Evolutionary conservation across 2,888 invertebrate genomes (phyloP).

Genomic region (Drosophila nr. perissopoda): DNA sequence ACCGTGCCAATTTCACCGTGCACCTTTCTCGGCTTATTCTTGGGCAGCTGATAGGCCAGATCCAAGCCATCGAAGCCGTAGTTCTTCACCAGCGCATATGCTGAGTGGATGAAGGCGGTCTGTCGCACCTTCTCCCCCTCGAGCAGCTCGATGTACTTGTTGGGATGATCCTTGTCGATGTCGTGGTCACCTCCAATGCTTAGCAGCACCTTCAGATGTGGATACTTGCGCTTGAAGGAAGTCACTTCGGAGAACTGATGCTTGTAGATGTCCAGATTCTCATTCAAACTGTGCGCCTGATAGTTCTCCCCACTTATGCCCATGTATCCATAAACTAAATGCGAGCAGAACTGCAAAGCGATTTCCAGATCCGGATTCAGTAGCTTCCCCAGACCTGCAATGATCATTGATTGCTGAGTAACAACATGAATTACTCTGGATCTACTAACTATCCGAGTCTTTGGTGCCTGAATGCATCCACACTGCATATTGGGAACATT

Average conservation of each 20-base stretch:
- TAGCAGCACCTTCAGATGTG: constrained; percentile 89
- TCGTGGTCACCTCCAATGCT: constrained; percentile 92
- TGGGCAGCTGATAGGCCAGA: constrained; percentile 93
- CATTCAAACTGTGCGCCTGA: constrained; percentile 90
- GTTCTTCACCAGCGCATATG: constrained; percentile 89
- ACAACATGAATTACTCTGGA: constrained; percentile 17
- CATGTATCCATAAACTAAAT: constrained; percentile 92
- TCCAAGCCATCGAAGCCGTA: constrained; percentile 95
- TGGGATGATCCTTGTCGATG: constrained; percentile 86
- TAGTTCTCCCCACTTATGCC: constrained; percentile 89
- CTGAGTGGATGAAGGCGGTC: constrained; percentile 91
- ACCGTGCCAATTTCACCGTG: constrained; percentile 87
- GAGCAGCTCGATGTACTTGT: constrained; percentile 90
- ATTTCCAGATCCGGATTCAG: constrained; percentile 90
- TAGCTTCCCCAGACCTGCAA: constrained; percentile 91
- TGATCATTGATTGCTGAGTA: constrained; percentile 8
- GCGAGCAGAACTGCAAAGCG: constrained; percentile 91
- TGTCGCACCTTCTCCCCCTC: constrained; percentile 90
- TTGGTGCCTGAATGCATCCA: constrained; percentile 9
- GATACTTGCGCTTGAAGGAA: constrained; percentile 89
- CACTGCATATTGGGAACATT: constrained; percentile 1
- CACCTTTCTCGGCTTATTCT: constrained; percentile 91
- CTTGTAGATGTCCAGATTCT: constrained; percentile 89
- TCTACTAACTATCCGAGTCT: constrained; percentile 7
- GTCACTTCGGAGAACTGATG: constrained; percentile 91